These are phyloP conservation scores for Apamea anceps DNA, from an alignment of 2,888 invertebrate genomes.

Conservation along the genomic window DNA sequence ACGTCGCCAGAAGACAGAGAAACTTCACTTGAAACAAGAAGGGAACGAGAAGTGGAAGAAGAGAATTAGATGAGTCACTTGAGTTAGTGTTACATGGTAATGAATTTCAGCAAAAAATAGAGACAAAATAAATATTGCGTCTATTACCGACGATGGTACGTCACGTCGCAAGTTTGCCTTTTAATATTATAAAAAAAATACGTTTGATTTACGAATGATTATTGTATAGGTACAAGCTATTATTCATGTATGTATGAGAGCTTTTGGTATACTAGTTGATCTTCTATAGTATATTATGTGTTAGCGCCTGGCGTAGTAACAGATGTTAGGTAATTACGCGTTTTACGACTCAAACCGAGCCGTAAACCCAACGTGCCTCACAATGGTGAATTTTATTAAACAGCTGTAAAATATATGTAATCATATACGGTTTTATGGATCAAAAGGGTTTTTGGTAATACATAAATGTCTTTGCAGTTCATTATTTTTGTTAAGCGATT, in stretches of 20 bases:
- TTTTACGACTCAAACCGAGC: constrained; percentile 62
- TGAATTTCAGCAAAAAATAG: not conserved
- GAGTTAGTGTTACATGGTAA: not conserved
- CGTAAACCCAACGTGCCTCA: constrained; percentile 66
- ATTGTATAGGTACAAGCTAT: not conserved
- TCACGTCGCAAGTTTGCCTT: not conserved
- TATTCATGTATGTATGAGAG: not conserved
- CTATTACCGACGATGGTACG: not conserved
- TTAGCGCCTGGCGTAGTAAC: constrained; percentile 53
- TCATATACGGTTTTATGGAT: constrained; percentile 70
- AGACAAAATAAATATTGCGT: not conserved
- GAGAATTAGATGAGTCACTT: not conserved
- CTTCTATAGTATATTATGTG: not conserved
- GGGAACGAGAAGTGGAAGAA: not conserved
- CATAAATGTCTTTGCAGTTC: constrained; percentile 33
- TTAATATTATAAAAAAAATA: not conserved
- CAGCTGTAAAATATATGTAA: constrained; percentile 72
- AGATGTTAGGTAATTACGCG: constrained; percentile 67
- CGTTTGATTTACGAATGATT: not conserved
- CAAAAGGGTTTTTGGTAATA: constrained; percentile 61
- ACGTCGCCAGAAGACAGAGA: not conserved
- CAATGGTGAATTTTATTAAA: constrained; percentile 75
- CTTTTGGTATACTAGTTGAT: not conserved
- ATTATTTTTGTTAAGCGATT: not conserved
- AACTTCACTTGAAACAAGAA: constrained; percentile 10